phyloP scores from a whole-genome alignment of 2,113 vertebrate species.

The Chloroceryle aenea region DNA sequence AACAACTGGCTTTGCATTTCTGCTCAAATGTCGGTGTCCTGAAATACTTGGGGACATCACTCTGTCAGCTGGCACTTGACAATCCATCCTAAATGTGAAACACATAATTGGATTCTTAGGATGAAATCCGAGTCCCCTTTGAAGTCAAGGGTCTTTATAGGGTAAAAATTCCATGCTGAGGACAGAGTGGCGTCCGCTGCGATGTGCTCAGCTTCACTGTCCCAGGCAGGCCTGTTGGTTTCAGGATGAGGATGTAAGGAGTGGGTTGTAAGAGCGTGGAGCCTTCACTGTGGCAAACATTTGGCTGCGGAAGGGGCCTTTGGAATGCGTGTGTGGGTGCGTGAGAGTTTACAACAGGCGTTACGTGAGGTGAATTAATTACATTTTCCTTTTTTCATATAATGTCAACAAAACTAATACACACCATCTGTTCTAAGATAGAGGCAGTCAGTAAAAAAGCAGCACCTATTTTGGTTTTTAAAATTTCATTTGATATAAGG shows the following conservation, averaged over 20 bases:
- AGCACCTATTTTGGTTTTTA: not conserved
- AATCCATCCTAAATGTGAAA: conserved; percentile 50
- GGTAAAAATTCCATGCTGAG: not conserved
- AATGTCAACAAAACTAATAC: not conserved
- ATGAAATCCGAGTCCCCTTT: conserved; percentile 33
- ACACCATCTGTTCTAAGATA: conserved; percentile 3
- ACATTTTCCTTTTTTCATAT: not conserved
- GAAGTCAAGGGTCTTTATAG: conserved; percentile 35
- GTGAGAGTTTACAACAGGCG: not conserved
- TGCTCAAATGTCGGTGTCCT: conserved; percentile 6
- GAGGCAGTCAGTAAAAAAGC: not conserved
- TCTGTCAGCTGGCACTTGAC: conserved; percentile 54
- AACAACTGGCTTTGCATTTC: conserved; percentile 50
- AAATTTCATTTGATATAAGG: not conserved
- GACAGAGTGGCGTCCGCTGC: not conserved
- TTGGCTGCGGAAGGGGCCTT: not conserved
- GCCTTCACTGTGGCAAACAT: not conserved
- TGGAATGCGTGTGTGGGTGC: not conserved
- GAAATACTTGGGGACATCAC: conserved; percentile 44
- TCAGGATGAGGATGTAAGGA: not conserved
- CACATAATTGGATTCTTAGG: conserved; percentile 37
- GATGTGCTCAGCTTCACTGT: not conserved
- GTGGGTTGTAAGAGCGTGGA: not conserved
- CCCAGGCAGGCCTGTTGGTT: not conserved
- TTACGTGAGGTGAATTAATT: conserved; percentile 21